phyloP scores from a whole-genome alignment of 2,113 vertebrate genomes.

The Trematomus loennbergii region DNA sequence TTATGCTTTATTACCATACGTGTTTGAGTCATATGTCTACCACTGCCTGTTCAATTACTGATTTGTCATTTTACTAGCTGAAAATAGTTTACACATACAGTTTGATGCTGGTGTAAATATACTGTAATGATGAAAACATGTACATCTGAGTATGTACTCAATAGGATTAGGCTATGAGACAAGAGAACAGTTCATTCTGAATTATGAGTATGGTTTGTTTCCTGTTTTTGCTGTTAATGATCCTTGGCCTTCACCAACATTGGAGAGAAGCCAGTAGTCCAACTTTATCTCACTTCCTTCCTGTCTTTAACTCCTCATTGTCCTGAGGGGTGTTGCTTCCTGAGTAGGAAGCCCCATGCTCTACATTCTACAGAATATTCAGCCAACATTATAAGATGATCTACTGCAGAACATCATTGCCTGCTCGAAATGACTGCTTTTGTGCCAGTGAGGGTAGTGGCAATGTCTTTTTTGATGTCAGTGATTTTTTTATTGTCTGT shows the following conservation, averaged over 20 bases:
- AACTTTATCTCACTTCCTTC: slow-evolving; percentile 68
- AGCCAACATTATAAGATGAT: slow-evolving; percentile 20
- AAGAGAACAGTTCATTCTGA: neutral
- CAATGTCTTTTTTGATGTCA: neutral
- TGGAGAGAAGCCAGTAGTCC: slow-evolving; percentile 15
- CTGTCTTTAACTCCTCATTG: slow-evolving; percentile 34
- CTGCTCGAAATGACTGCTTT: neutral
- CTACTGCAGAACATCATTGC: slow-evolving; percentile 31
- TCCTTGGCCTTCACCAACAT: neutral
- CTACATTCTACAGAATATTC: neutral
- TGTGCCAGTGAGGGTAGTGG: slow-evolving; percentile 7
- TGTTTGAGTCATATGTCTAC: neutral
- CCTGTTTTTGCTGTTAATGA: neutral
- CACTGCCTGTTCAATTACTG: neutral
- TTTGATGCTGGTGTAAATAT: slow-evolving; percentile 20
- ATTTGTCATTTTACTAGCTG: neutral
- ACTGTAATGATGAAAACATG: neutral
- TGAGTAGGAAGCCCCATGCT: slow-evolving; percentile 9
- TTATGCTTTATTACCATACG: neutral
- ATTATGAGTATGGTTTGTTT: neutral
- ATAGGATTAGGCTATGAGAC: neutral
- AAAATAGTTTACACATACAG: neutral
- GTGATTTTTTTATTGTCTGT: neutral
- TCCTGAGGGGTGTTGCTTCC: slow-evolving; percentile 51
- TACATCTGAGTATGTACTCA: neutral